Evolutionary conservation across 1,140 invertebrate genomes (phyloP).

Genomic region (Drosophila suzukii): DNA sequence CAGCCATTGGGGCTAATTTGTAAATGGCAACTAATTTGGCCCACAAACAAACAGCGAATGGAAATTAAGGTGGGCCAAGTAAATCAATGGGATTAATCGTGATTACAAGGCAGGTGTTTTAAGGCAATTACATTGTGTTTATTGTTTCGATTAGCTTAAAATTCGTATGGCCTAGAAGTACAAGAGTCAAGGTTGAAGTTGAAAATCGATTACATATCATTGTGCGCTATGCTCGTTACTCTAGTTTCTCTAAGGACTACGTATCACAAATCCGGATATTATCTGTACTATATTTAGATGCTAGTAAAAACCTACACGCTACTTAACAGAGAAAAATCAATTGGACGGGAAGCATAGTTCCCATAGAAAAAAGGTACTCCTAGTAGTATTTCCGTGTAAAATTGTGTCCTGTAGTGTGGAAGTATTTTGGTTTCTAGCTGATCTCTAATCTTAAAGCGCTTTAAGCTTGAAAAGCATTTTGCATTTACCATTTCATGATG

Average conservation of each 20-base stretch:
- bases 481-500: conserved; percentile 47
- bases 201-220: conserved; percentile 53
- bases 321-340: conserved; percentile 39
- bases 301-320: conserved; percentile 70
- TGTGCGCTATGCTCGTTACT: conserved; percentile 69
- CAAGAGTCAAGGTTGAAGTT: conserved; percentile 42
- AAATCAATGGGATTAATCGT: conserved; percentile 56
- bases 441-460: conserved; percentile 60
- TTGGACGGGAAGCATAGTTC: conserved; percentile 32
- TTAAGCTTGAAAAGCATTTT: conserved; percentile 72
- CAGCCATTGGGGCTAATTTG: conserved; percentile 44
- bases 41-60: conserved; percentile 27
- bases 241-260: conserved; percentile 51
- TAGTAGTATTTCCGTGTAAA: conserved; percentile 37
- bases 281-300: conserved; percentile 43
- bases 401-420: conserved; percentile 65
- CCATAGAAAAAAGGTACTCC: conserved; percentile 49
- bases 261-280: conserved; percentile 78
- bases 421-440: conserved; percentile 51
- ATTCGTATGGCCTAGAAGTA: conserved; percentile 32
- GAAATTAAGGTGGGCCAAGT: conserved; percentile 10
- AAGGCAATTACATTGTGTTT: conserved; percentile 59
- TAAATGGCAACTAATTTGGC: conserved; percentile 58
- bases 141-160: conserved; percentile 56
- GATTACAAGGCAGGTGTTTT: conserved; percentile 30